A percentile compares a stretch with the other conserved stretches of the same genome.
phyloP scores from a whole-genome alignment of 2,797 vertebrate genomes.

The Chiloscyllium punctatum region DNA sequence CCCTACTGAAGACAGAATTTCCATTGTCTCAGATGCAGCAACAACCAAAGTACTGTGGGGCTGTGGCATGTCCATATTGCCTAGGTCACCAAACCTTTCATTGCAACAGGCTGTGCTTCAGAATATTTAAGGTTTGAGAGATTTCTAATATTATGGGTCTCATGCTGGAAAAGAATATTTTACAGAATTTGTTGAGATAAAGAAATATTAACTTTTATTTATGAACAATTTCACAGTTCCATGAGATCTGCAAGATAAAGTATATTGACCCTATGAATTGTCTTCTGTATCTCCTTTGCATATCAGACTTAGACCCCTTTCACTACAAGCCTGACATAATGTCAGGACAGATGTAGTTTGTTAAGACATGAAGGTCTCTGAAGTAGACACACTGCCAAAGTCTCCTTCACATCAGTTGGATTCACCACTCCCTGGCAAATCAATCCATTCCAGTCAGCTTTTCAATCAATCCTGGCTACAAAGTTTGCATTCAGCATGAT shows the following conservation, averaged over 20 bases:
- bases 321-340: too few species aligned
- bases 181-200: too few species aligned
- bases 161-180: too few species aligned
- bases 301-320: too few species aligned
- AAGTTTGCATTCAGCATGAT: neutral
- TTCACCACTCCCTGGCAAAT: neutral
- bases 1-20: neutral
- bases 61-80: neutral
- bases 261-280: too few species aligned
- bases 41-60: neutral
- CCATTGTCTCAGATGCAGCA: neutral
- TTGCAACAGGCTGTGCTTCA: neutral
- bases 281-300: too few species aligned
- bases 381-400: neutral
- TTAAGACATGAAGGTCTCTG: neutral
- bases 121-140: neutral
- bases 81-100: neutral
- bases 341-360: neutral
- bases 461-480: neutral
- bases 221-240: too few species aligned
- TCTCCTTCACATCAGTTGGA: neutral
- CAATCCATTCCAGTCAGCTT: neutral
- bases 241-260: too few species aligned
- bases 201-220: too few species aligned
- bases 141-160: neutral